Evolutionary conservation across 2,888 invertebrate species (phyloP), one percentile per base, ranked within the genome.

Genomic region (Drosophila cognata): DNA sequence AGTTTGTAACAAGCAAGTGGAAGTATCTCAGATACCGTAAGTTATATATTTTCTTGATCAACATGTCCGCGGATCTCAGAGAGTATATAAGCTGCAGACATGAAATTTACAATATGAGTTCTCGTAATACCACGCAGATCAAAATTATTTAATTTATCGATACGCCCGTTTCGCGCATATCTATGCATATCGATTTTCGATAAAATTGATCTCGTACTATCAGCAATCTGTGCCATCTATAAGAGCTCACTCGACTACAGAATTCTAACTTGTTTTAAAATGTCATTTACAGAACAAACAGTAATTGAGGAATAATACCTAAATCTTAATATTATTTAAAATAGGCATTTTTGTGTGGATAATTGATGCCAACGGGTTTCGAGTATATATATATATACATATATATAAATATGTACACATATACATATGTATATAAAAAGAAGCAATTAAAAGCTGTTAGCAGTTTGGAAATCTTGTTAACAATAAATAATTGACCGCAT

Each of bases 401-500:
- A 0, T 31, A 31, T 31, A 8, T 31, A 8, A 0, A 31, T 31
- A 21, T 21, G 0, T 31, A 31, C 3, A 8, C 10, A 33, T 0
- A 2, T 8, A 31, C 2, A 31, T 8, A 31, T 2, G 25, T 46
- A 46, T 16, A 7, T 16, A 46, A 4, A 46, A 16, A 46, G 4
- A 46, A 16, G 4, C 46, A 46, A 25, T 46, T 46, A 46, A 25
- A 46, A 46, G 16, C 46, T 46, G 25, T 46, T 46, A 16, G 25
- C 46, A 28, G 36, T 18, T 35, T 55, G 35, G 3, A 6, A 64
- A 36, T 51, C 77, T 70, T 88, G 88, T 84, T 75, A 81, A 76
- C 90, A 77, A 88, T 88, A 82, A 82, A 89, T 81, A 83, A 85
- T 88, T 81, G 86, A 89, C 88, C 90, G 70, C 77, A 78, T 53